Base-by-base conservation (phyloP, 92 coral and sea anemone genomes). In the Zoanthus sociatus region DNA sequence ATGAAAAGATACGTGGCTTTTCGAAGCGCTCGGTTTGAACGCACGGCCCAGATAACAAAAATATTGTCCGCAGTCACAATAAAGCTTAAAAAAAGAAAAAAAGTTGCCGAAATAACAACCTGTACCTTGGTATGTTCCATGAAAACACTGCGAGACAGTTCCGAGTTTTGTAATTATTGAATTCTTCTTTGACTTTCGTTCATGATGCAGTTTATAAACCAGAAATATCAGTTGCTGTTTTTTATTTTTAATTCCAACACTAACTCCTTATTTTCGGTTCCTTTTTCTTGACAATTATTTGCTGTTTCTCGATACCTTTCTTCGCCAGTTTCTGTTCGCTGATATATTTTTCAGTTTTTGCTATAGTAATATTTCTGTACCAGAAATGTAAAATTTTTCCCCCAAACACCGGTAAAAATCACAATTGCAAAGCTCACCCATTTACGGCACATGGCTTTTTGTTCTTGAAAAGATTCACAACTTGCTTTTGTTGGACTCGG, bases 1-100 rank as follows among this genome's bases (percentile, higher is more conserved):
- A 90, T 76, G 12, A 88, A 82, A 58, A 82, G 75, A 51, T 90
- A 82, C 0, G 93, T 82, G n/a, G 90, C 84, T 42, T 82, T 90
- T 15, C 90, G 72, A 7, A 90, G 76, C 5, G 88, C 84, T 68
- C 90, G 76, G 50, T 86, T 87, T 63, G 93, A 87, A 37, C 54
- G 78, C 26, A 90, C 93, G 5, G 88, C 88, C 2, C 51, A 17
- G 6, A 90, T 90, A 11, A 90, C 88, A 17, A 87, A 58, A 50
- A 82, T 20, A 32, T 90, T 90, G 9, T 83, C 86, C 16, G 78
- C 78, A 4, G 82, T 90, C 4, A 90, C 76, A 10, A 90, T 32
- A 14, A 82, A 54, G 83, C 93, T 90, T 77, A 90, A 31, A 50
- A 81, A 66, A 3, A 81, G 44, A 20, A 81, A 81, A 10, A 81